These are phyloP conservation scores for Kryptopterus vitreolus DNA, from an alignment of 2,797 vertebrate species.

Conservation along the genomic window DNA sequence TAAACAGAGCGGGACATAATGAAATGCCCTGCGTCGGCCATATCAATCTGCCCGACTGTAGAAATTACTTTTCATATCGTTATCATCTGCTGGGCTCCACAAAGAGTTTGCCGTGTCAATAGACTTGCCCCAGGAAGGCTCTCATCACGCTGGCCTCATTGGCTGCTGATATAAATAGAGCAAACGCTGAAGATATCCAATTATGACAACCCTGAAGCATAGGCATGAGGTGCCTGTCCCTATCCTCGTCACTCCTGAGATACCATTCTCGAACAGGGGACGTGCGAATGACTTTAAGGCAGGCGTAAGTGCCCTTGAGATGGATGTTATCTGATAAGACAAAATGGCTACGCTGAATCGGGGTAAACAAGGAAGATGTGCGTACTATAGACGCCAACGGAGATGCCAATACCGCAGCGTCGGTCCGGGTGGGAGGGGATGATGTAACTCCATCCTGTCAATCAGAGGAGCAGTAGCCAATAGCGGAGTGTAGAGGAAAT, in stretches of 20 bases:
- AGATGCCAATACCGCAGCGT: not conserved
- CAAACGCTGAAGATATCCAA: slow-evolving; percentile 44
- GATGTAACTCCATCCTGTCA: not conserved
- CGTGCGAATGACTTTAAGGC: slow-evolving; percentile 31
- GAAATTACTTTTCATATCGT: slow-evolving; percentile 52
- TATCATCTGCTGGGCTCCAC: slow-evolving; percentile 46
- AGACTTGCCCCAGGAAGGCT: slow-evolving; percentile 46
- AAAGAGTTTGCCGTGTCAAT: slow-evolving; percentile 47
- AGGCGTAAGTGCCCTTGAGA: slow-evolving; percentile 32
- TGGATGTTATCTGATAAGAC: slow-evolving; percentile 12
- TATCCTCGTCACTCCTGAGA: slow-evolving; percentile 25
- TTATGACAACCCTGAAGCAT: slow-evolving; percentile 49
- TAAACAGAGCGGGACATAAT: slow-evolving; percentile 51
- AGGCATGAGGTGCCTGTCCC: slow-evolving; percentile 39
- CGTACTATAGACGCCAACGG: not conserved
- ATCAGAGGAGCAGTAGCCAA: not conserved
- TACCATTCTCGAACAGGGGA: slow-evolving; percentile 29
- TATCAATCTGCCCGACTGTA: slow-evolving; percentile 54
- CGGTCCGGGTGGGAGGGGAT: not conserved
- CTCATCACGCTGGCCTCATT: slow-evolving; percentile 49
- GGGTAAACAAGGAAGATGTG: slow-evolving; percentile 10
- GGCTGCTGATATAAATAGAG: slow-evolving; percentile 51
- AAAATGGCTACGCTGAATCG: slow-evolving; percentile 2
- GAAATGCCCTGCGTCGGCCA: slow-evolving; percentile 65
- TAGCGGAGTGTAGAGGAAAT: not conserved